Conservation (phyloP, 23 tunicate species). For the Halocynthia aurantium region DNA sequence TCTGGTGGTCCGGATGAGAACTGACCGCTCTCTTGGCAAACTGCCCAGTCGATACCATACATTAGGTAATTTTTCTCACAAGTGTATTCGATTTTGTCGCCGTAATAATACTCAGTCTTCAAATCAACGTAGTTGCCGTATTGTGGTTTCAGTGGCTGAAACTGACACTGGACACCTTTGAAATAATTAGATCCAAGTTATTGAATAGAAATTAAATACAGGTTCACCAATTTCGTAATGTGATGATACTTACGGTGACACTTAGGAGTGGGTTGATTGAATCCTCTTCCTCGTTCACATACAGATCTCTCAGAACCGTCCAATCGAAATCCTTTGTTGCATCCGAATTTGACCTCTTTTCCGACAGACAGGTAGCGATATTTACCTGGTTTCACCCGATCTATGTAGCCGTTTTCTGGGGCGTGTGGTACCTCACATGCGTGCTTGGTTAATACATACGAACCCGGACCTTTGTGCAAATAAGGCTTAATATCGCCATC, state of each 20-base stretch:
- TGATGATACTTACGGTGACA: constrained; percentile 6
- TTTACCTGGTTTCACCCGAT: background rate
- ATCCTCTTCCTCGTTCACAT: constrained; percentile 12
- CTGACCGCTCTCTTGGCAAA: constrained; percentile 8
- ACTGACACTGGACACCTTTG: no score
- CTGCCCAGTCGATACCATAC: background rate
- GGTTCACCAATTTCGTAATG: no score
- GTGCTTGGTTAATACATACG: no score
- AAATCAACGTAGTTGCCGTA: no score
- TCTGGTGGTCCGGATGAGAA: constrained; percentile 14
- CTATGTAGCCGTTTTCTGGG: constrained; percentile 2
- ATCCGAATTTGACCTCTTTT: constrained; percentile 9
- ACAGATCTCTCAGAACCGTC: background rate
- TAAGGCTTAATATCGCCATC: no score
- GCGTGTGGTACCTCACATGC: constrained; percentile 4
- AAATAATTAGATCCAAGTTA: no score
- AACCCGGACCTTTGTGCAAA: no score
- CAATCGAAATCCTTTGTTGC: constrained; percentile 8
- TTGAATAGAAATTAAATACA: no score
- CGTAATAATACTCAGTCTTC: constrained; percentile 1
- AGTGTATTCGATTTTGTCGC: constrained; percentile 7
- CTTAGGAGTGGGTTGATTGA: constrained; percentile 3
- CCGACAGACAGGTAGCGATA: background rate
- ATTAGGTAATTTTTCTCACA: constrained; percentile 9
- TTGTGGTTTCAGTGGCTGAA: no score